A percentile compares a stretch with the other conserved stretches of the same genome.
Conservation (phyloP, 2,888 invertebrate species). For the Falcaria lacertinaria region DNA sequence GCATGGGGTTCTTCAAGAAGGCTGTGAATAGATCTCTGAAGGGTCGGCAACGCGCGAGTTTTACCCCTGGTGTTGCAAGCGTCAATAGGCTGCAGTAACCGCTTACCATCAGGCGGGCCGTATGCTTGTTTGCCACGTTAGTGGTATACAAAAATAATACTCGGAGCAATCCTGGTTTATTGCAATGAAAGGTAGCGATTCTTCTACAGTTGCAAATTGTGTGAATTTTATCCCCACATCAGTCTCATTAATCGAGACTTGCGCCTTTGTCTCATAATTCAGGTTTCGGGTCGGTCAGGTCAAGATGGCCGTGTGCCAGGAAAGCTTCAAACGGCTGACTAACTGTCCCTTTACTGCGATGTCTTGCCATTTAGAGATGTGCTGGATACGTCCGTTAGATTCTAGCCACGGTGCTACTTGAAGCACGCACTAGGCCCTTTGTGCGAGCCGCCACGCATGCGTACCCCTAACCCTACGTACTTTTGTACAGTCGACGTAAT, state of each 20-base stretch:
- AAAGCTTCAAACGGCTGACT: neutral
- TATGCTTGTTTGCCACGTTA: too few relatives aligned
- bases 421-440: neutral
- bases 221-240: neutral
- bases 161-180: too few relatives aligned
- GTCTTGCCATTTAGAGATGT: conserved; percentile 1
- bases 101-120: too few relatives aligned
- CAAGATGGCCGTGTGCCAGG: conserved; percentile 1
- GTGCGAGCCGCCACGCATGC: conserved; percentile 1
- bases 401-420: neutral
- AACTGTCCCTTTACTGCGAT: conserved; percentile 1
- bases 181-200: too few relatives aligned
- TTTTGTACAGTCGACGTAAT: too few relatives aligned
- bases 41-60: too few relatives aligned
- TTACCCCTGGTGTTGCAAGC: too few relatives aligned
- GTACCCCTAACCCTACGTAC: neutral
- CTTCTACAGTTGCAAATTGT: neutral
- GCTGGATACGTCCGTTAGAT: neutral
- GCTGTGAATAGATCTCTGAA: too few relatives aligned
- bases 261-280: neutral
- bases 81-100: too few relatives aligned
- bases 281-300: neutral
- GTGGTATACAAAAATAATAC: too few relatives aligned
- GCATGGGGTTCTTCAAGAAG: too few relatives aligned
- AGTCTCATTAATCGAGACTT: neutral